Base-by-base conservation (phyloP, 2,888 invertebrate species). In the Dryobotodes eremita region DNA sequence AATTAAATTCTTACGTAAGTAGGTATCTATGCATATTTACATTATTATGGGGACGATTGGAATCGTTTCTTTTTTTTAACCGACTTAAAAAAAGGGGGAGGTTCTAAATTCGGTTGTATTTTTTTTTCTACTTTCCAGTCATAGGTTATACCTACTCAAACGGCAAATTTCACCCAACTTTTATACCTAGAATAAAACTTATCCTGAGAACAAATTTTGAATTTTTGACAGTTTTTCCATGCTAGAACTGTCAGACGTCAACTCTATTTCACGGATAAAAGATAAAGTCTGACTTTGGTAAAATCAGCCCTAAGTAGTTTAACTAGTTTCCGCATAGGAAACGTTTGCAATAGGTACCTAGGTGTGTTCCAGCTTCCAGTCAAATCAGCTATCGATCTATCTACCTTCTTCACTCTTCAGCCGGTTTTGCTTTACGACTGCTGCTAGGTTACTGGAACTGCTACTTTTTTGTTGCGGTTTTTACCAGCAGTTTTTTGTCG, bases 381-480 rank as follows among this genome's bases (percentile, higher is more conserved):
- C 15, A 64, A 42, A 64, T 36, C 13, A 42, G 23, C 23, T 36
- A 23, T 23, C 15, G 31, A 36, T 36, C 31, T 36, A 36, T 36
- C 31, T 36, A 36, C 3, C 7, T 42, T 64, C 64, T 42, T 42
- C 23, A 64, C 31, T 31, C 26, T 80, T 82, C 23, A 85, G 76
- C 59, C 75, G 71, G 59, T 78, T 76, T 75, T 76, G 79, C 59
- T 65, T 86, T 64, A 71, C 59, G 69, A 62, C 66, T 46, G 68
- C 62, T 64, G 26, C 48, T 61, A 69, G 23, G 26, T 68, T 69
- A 53, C 69, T 77, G 13, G 10, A 65, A 73, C 68, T 64, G 7
- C n/a, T 15, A 59, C 13, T 62, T 66, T n/a, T 75, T 77, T 36
- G 20, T 57, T 59, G 65, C 66, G n/a, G 50, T 48, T 81, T 57